Evolutionary conservation across 92 coral and sea anemone genomes (phyloP).

Genomic region (Phymanthus crucifer): DNA sequence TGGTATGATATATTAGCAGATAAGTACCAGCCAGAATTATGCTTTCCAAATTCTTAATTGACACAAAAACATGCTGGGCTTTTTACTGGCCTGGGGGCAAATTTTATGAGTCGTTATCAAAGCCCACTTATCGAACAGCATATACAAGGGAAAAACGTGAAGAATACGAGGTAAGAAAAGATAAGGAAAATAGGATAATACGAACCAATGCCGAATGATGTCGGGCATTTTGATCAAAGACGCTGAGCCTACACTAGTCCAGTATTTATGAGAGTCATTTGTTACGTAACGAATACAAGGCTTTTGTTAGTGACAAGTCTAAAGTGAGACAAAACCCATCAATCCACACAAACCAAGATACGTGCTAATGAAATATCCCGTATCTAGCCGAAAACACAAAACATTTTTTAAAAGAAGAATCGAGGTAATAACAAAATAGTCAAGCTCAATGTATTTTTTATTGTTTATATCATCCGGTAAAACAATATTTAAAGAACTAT

Average conservation of each 20-base stretch:
- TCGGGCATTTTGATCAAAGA: not conserved
- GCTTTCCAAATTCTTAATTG: not conserved
- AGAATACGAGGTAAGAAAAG: not conserved
- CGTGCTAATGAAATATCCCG: no score
- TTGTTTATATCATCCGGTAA: no score
- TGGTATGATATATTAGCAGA: not conserved
- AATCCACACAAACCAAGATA: no score
- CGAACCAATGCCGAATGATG: not conserved
- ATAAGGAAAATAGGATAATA: not conserved
- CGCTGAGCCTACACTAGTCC: not conserved
- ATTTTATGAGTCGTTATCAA: no score
- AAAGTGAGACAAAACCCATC: no score
- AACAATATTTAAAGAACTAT: no score
- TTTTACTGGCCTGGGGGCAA: not conserved
- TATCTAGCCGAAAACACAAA: no score
- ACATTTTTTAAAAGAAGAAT: no score
- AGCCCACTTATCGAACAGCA: no score
- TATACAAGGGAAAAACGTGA: not conserved
- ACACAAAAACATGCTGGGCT: not conserved
- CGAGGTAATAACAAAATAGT: no score
- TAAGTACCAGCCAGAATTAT: not conserved
- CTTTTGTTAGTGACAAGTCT: not conserved
- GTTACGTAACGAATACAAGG: not conserved
- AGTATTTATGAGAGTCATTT: not conserved
- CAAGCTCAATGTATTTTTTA: no score